Percentiles rank a stretch among this genome's conserved stretches.
These are phyloP conservation scores for Melanchra persicariae DNA, from an alignment of 2,888 invertebrate species.

Conservation along the genomic window DNA sequence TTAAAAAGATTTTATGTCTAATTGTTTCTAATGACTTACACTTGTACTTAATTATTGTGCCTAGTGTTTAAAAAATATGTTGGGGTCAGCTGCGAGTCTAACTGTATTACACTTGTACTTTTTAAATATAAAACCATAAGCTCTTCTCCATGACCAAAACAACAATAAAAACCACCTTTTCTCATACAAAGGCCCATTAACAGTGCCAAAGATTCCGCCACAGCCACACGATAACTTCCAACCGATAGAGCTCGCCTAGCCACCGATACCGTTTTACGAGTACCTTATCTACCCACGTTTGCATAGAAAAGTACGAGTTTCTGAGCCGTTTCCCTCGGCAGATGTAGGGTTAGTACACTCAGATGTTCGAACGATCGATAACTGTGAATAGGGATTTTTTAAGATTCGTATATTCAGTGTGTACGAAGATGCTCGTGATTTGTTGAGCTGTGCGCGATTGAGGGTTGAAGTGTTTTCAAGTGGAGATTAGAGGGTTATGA, in stretches of 20 bases:
- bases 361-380: conserved; percentile 52
- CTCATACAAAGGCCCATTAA: conserved; percentile 35
- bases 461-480: conserved; percentile 33
- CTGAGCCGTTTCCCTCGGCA: conserved; percentile 64
- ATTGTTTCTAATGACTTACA: too few relatives aligned
- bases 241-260: conserved; percentile 55
- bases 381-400: conserved; percentile 49
- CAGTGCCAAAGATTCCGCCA: conserved; percentile 29
- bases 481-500: conserved; percentile 41
- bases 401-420: conserved; percentile 43
- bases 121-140: background rate
- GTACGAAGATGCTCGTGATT: conserved; percentile 31
- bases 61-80: too few relatives aligned
- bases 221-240: conserved; percentile 60
- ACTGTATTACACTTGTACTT: background rate
- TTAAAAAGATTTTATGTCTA: too few relatives aligned
- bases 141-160: background rate
- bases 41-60: too few relatives aligned
- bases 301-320: conserved; percentile 67
- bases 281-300: conserved; percentile 64
- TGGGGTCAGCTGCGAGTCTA: too few relatives aligned
- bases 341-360: conserved; percentile 59
- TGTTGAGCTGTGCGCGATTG: conserved; percentile 25
- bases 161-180: background rate
- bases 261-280: conserved; percentile 67